Percentiles rank a stretch among this genome's conserved stretches.
phyloP scores from a whole-genome alignment of 1,140 invertebrate species.

The Drosophila oshimai region DNA sequence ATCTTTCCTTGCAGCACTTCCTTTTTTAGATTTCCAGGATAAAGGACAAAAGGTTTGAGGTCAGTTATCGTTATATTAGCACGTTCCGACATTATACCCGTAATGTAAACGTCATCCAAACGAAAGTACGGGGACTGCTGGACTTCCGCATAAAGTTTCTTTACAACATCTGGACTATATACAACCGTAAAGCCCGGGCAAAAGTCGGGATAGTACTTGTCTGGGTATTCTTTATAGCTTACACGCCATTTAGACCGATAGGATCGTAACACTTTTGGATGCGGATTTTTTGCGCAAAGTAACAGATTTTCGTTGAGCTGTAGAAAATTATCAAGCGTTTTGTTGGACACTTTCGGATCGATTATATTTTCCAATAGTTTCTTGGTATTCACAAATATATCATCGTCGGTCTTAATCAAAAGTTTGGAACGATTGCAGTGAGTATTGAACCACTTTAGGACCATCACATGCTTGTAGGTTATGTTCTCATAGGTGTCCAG shows the following conservation, averaged over 20 bases:
- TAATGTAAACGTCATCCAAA: slow-evolving; percentile 93
- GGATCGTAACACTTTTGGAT: slow-evolving; percentile 84
- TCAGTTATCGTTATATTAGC: slow-evolving; percentile 85
- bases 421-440: slow-evolving; percentile 87
- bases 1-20: slow-evolving; percentile 32
- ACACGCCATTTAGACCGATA: slow-evolving; percentile 91
- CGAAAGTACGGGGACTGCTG: slow-evolving; percentile 88
- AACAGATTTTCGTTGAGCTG: slow-evolving; percentile 82
- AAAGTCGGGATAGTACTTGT: slow-evolving; percentile 87
- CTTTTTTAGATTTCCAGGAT: slow-evolving; percentile 35
- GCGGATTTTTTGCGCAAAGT: slow-evolving; percentile 84
- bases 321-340: background rate
- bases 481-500: slow-evolving; percentile 91
- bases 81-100: slow-evolving; percentile 87
- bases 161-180: slow-evolving; percentile 88
- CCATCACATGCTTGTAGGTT: slow-evolving; percentile 93
- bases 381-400: slow-evolving; percentile 89
- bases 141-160: slow-evolving; percentile 85
- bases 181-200: slow-evolving; percentile 89
- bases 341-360: background rate
- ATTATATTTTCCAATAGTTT: slow-evolving; percentile 86
- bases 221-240: slow-evolving; percentile 86
- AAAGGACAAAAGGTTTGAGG: slow-evolving; percentile 83
- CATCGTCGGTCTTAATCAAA: slow-evolving; percentile 90
- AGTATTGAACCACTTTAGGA: slow-evolving; percentile 90